Percentiles rank a stretch among this genome's conserved stretches.
Evolutionary conservation across 2,113 vertebrate genomes (phyloP).

Genomic region (Carettochelys insculpta): DNA sequence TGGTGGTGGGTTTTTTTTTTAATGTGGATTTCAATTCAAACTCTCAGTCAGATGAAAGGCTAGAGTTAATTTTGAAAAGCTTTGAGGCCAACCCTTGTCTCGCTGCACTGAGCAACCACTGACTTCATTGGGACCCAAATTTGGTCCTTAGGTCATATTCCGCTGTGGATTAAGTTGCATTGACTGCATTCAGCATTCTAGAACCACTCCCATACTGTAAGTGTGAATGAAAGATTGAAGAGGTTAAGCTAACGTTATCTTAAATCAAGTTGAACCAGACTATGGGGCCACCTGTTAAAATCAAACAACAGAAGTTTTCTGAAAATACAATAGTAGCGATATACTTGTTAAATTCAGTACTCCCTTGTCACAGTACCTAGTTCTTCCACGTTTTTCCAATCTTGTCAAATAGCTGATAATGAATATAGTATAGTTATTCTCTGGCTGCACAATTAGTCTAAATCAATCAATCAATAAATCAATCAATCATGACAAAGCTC

Average conservation of each 20-base stretch:
- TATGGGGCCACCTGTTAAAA: not conserved
- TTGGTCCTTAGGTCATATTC: not conserved
- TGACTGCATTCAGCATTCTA: not conserved
- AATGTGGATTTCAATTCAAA: constrained; percentile 28
- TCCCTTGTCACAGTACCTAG: not conserved
- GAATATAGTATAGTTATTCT: not conserved
- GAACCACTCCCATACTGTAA: not conserved
- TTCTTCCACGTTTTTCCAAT: not conserved
- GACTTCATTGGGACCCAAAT: not conserved
- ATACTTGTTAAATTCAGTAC: not conserved
- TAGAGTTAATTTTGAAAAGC: not conserved
- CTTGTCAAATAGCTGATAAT: not conserved
- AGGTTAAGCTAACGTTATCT: not conserved
- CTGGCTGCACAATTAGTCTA: not conserved
- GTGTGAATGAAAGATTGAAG: not conserved
- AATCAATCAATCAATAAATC: not conserved
- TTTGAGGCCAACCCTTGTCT: constrained; percentile 43
- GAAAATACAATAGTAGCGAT: rapidly evolving
- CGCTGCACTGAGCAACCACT: not conserved
- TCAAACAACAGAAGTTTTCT: not conserved
- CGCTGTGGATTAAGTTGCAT: not conserved
- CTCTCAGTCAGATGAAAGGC: constrained; percentile 29
- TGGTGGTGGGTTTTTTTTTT: too few species aligned
- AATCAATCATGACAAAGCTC: not conserved
- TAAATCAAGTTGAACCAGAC: not conserved